Percentiles rank a stretch among this genome's conserved stretches.
Conservation (phyloP, 1,140 invertebrate genomes). For the Caligus rogercresseyi region DNA sequence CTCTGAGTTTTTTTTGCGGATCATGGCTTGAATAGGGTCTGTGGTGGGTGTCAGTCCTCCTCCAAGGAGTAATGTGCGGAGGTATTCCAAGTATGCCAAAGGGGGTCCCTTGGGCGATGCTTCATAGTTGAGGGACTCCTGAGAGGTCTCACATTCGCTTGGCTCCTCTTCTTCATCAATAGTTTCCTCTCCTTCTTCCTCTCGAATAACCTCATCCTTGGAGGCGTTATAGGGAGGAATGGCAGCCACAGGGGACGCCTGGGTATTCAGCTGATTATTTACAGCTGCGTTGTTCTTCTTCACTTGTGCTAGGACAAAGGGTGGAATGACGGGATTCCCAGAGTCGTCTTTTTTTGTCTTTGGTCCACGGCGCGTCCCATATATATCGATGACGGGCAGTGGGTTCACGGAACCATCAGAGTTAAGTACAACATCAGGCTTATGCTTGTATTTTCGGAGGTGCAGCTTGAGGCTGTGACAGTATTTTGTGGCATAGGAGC, state of each 20-base stretch:
- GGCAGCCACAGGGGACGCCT: slow-evolving; percentile 19
- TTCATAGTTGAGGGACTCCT: not conserved
- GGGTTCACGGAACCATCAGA: slow-evolving; percentile 70
- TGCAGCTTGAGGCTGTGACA: slow-evolving; percentile 93
- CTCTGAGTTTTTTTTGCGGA: slow-evolving; percentile 1
- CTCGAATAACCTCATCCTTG: not conserved
- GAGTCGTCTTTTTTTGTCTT: slow-evolving; percentile 35
- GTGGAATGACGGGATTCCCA: slow-evolving; percentile 18
- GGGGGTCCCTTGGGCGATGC: not conserved
- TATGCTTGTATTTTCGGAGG: slow-evolving; percentile 72
- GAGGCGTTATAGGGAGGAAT: slow-evolving; percentile 5
- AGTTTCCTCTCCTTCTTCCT: not conserved
- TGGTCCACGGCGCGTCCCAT: slow-evolving; percentile 66
- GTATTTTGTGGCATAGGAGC: slow-evolving; percentile 95
- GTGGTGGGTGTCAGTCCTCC: not conserved
- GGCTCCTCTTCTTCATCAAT: not conserved
- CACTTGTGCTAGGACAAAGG: slow-evolving; percentile 10
- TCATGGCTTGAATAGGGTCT: not conserved
- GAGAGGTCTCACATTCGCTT: not conserved
- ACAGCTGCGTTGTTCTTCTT: not conserved
- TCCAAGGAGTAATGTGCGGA: not conserved
- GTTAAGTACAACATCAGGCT: slow-evolving; percentile 64
- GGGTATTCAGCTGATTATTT: not conserved
- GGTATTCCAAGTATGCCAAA: not conserved
- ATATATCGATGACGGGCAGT: slow-evolving; percentile 68